Base-by-base conservation (phyloP, 2,797 vertebrate species). In the Danio tinwini region DNA sequence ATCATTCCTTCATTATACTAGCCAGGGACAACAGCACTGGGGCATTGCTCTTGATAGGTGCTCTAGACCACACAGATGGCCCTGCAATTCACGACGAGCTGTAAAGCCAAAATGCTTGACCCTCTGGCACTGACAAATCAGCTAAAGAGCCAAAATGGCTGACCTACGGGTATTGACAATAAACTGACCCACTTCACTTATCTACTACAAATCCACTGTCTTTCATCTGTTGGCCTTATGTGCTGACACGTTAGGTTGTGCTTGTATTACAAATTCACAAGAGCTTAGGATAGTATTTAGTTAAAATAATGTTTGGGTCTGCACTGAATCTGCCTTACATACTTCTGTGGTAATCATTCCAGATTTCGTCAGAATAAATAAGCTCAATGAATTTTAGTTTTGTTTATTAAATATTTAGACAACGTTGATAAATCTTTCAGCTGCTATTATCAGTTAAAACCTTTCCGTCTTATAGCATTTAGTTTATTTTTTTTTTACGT, bases 1-100 rank as follows among this genome's bases (percentile, higher is more conserved):
- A 77, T 59, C 52, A 68, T 58, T 68, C 75, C n/a, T 77, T 77
- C 42, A 77, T 68, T 59, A 49, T 68, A 59, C 53, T 77, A 49
- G 53, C 68, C 16, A 77, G 21, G 5, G 64, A 77, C 64, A 68
- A 49, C 68, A 3, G 77, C 0, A 90, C 80, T 0, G 90, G 90
- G 39, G 88, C 90, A 1, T 85, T 93, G 86, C 81, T 94, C 71
- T 84, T 94, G 74, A 88, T 92, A 47, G 93, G 91, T 21, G 91
- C 90, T 44, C 76, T 92, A 81, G 92, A 93, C 68, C 84, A 89
- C 1, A 84, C 73, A 0, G 87, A 89, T 50, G 91, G 90, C 49
- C 70, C 89, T 21, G 80, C 87, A 14, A 76, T 92, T 47, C 90
- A 91, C 5, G 89, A 93, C 44, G 91, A 94, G 83, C 88, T 93